These are phyloP conservation scores for Dendrophyllia cribrosa DNA, from an alignment of 64 coral and sea anemone genomes.

Conservation along the genomic window DNA sequence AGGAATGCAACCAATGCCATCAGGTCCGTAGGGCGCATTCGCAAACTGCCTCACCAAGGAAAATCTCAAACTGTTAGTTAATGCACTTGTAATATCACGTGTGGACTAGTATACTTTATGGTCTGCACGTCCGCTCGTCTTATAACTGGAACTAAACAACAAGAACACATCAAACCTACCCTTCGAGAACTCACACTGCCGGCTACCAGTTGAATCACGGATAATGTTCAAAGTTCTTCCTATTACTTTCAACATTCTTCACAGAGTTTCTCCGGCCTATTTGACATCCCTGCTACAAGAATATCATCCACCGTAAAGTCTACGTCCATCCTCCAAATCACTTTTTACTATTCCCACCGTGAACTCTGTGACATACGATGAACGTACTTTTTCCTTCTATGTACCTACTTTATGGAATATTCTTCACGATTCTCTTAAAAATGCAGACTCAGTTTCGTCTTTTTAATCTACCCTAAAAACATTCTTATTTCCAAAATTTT, in stretches of 20 bases:
- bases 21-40: conserved; percentile 16
- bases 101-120: neutral
- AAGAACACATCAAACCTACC: conserved; percentile 11
- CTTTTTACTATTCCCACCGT: too few species aligned
- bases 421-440: neutral
- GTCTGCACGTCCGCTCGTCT: neutral
- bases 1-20: conserved; percentile 11
- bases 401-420: neutral
- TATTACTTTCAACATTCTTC: neutral
- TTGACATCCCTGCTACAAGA: neutral
- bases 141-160: neutral
- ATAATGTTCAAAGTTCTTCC: conserved; percentile 8
- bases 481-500: neutral
- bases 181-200: conserved; percentile 30
- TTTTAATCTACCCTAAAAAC: neutral
- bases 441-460: neutral
- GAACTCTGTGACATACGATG: neutral
- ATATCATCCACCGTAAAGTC: too few species aligned
- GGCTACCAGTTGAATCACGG: conserved; percentile 6
- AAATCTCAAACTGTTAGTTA: too few species aligned
- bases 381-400: neutral
- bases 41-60: conserved; percentile 17
- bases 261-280: neutral
- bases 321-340: too few species aligned
- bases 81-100: neutral